Evolutionary conservation across 2,797 vertebrate species (phyloP).

Genomic region (Enteromius mattozi): DNA sequence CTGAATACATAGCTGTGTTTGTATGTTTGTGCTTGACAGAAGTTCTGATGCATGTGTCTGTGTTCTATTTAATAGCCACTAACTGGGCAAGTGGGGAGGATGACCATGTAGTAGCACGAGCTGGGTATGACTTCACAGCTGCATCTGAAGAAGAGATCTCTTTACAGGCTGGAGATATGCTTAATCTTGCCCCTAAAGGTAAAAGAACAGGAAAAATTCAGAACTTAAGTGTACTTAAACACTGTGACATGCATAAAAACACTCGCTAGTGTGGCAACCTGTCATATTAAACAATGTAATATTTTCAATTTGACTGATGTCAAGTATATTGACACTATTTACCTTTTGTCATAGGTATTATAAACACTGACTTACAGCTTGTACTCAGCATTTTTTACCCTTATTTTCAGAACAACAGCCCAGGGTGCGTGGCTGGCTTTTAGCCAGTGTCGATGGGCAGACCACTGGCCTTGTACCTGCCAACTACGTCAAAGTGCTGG

Average conservation of each 20-base stretch:
- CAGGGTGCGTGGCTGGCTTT: slow-evolving; percentile 92
- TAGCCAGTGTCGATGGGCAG: slow-evolving; percentile 92
- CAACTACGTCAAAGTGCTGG: slow-evolving; percentile 94
- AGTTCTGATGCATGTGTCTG: slow-evolving; percentile 13
- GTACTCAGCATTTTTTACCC: slow-evolving; percentile 45
- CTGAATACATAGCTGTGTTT: not conserved
- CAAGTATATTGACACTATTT: not conserved
- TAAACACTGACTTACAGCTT: not conserved
- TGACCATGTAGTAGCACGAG: slow-evolving; percentile 94
- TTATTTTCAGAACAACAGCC: slow-evolving; percentile 88
- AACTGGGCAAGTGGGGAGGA: slow-evolving; percentile 94
- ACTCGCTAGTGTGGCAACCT: not conserved
- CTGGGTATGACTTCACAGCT: slow-evolving; percentile 91
- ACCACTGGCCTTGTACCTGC: slow-evolving; percentile 91
- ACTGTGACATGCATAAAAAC: not conserved
- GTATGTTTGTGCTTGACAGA: not conserved
- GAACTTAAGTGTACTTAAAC: not conserved
- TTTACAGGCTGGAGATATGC: slow-evolving; percentile 89
- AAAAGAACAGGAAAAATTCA: slow-evolving; percentile 44
- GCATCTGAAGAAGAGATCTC: slow-evolving; percentile 94
- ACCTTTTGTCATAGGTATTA: not conserved
- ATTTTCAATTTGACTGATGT: not conserved
- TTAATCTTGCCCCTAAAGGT: slow-evolving; percentile 97
- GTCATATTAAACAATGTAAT: not conserved
- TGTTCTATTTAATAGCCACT: slow-evolving; percentile 67